Percentiles rank a stretch among this genome's conserved stretches.
phyloP scores from a whole-genome alignment of 2,888 invertebrate species.

The Rhagophthalmus giganteus region DNA sequence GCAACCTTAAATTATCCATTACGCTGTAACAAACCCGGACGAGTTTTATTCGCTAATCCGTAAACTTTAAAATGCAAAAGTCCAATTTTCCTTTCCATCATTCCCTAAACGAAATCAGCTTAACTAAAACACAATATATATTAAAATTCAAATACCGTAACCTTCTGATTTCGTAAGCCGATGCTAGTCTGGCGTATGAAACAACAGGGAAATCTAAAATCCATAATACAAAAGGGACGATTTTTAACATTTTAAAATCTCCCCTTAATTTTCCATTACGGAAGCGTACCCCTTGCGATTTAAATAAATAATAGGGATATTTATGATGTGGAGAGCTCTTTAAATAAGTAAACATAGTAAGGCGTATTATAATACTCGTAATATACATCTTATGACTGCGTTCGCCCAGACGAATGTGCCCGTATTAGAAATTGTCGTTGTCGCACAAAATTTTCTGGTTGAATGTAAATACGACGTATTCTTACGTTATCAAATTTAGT shows the following conservation, averaged over 20 bases:
- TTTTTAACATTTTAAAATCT: slow-evolving; percentile 34
- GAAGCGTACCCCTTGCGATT: slow-evolving; percentile 43
- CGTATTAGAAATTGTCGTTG: not conserved
- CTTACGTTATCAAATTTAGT: no score
- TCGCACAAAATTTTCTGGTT: slow-evolving; percentile 4
- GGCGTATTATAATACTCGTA: slow-evolving; percentile 36
- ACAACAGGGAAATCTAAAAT: slow-evolving; percentile 30
- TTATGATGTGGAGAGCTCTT: slow-evolving; percentile 47
- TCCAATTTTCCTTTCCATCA: not conserved
- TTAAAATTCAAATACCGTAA: slow-evolving; percentile 27
- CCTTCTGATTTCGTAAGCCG: slow-evolving; percentile 26
- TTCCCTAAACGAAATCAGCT: slow-evolving; percentile 21
- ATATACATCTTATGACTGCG: slow-evolving; percentile 35
- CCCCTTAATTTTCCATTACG: slow-evolving; percentile 34
- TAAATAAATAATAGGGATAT: slow-evolving; percentile 50
- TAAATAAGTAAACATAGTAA: slow-evolving; percentile 43
- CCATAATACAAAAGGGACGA: slow-evolving; percentile 31
- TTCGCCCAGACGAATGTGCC: slow-evolving; percentile 21
- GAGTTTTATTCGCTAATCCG: no score
- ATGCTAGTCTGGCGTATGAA: slow-evolving; percentile 16
- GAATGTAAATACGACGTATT: slow-evolving; percentile 3
- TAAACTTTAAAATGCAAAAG: slow-evolving; percentile 1
- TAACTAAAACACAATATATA: slow-evolving; percentile 23
- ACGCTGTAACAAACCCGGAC: no score
- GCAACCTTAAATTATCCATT: no score